phyloP scores from a whole-genome alignment of 1,140 invertebrate species.

The Caenorhabditis elegans region WBcel235 BX284604.4:8915001-8915500 shows the following conservation, averaged over 20 bases:
- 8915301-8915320: background rate
- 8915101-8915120: constrained; percentile 27
- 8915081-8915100: background rate
- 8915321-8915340: background rate
- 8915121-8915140: background rate
- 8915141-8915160: background rate
- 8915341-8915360: no score
- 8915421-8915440: background rate
- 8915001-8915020: no score
- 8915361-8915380: no score
- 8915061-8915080: no score
- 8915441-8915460: background rate
- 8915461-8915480: no score
- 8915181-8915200: background rate
- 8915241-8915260: no score
- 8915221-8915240: background rate
- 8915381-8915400: background rate
- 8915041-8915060: no score
- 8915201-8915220: constrained; percentile 2
- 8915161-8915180: background rate
- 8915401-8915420: background rate
- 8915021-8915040: no score
- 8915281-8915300: background rate
- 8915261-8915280: background rate
- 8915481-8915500: background rate